Conservation (phyloP, 23 tunicate genomes). For the Ciona savignyi region DNA sequence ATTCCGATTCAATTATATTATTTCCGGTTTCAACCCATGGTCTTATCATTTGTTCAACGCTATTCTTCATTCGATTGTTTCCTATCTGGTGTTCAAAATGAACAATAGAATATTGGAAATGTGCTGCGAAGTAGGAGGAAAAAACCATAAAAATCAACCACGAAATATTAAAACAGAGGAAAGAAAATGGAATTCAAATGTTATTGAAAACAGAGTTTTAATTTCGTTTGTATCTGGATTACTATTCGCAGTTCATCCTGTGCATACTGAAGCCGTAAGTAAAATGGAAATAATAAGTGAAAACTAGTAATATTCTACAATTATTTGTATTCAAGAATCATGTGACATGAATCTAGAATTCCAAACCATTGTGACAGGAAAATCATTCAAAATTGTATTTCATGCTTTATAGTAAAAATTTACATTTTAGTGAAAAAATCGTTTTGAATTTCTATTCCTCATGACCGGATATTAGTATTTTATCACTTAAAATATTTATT, state of each 20-base stretch:
- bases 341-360: too few relatives aligned
- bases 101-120: background rate
- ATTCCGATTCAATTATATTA: slow-evolving; percentile 46
- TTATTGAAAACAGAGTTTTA: too few relatives aligned
- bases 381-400: too few relatives aligned
- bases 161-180: too few relatives aligned
- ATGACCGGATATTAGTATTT: background rate
- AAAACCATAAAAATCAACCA: too few relatives aligned
- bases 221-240: slow-evolving; percentile 33
- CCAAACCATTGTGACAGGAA: too few relatives aligned
- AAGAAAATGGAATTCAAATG: too few relatives aligned
- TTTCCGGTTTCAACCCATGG: slow-evolving; percentile 55
- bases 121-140: too few relatives aligned
- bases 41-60: slow-evolving; percentile 67
- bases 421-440: background rate
- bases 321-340: too few relatives aligned
- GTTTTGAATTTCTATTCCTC: background rate
- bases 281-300: too few relatives aligned
- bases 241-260: slow-evolving; percentile 70
- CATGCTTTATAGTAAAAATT: background rate
- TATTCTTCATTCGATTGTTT: slow-evolving; percentile 39
- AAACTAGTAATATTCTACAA: too few relatives aligned
- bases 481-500: background rate
- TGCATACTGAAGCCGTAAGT: slow-evolving; percentile 85
- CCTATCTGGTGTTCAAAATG: slow-evolving; percentile 36